Base-by-base conservation (phyloP, 2,888 invertebrate genomes). In the Pterostichus madidus region DNA sequence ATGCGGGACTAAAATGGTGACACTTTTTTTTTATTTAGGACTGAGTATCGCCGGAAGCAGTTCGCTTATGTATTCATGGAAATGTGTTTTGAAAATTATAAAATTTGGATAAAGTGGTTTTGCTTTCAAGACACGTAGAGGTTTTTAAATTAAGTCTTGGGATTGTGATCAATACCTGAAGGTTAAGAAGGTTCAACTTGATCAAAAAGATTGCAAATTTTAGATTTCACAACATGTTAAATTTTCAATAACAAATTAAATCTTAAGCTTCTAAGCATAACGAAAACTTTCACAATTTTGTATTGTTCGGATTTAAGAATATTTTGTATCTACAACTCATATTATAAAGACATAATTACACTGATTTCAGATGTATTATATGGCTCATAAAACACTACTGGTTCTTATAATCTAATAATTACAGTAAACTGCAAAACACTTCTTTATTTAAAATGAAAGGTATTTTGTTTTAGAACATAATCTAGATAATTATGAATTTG, bases 61-160 rank as follows among this genome's bases (percentile, higher is more conserved):
- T 13, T 31, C 64, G 35, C 35, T 64, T 64, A 64, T 31, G 64
- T 64, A 64, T 64, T 64, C 64, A 64, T 64, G 64, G 35, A 64
- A 64, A 39, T 64, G 32, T 64, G 64, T 64, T 64, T 64, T 64
- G 64, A 64, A 64, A 64, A 64, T 64, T 64, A 64, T 64, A n/a
- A 64, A 64, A 64, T 64, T 64, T 64, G 64, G 64, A 39, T 64
- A 64, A 64, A 64, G 64, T 39, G 35, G 31, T n/a, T n/a, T 64
- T 64, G 64, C 39, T 64, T 64, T 31, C 64, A 31, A 64, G 32
- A 32, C 64, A 64, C 64, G 64, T 31, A 64, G n/a, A 35, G 35
- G 32, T 64, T 64, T 59, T 64, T 64, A 64, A 64, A 64, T 64
- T 64, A 64, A 64, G 35, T 49, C 64, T n/a, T 13, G 11, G 32